A percentile compares a stretch with the other conserved stretches of the same genome.
Evolutionary conservation across 2,888 invertebrate species (phyloP).

Genomic region (Elgonia sp.): DNA sequence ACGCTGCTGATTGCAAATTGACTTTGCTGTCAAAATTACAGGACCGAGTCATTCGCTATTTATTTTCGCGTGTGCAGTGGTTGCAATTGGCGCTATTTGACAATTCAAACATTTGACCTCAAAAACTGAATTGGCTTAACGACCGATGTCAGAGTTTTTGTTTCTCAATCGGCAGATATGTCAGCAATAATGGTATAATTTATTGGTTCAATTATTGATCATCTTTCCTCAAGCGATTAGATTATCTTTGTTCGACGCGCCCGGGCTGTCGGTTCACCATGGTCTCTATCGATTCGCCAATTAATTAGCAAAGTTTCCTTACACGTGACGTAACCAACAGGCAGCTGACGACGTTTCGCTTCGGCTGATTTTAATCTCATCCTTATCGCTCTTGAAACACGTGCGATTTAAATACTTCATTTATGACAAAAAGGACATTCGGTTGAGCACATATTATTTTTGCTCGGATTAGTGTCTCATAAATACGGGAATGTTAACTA

Average conservation of each 20-base stretch:
- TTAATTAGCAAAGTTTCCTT: constrained; percentile 76
- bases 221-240: constrained; percentile 71
- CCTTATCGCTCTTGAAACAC: constrained; percentile 56
- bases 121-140: neutral
- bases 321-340: constrained; percentile 74
- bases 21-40: constrained; percentile 82
- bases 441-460: constrained; percentile 12
- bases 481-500: too few relatives aligned
- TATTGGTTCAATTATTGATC: constrained; percentile 72
- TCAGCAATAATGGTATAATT: constrained; percentile 63
- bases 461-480: neutral
- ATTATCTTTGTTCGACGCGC: constrained; percentile 74
- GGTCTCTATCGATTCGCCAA: constrained; percentile 75
- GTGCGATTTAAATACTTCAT: constrained; percentile 62
- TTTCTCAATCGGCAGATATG: neutral
- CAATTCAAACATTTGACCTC: constrained; percentile 43
- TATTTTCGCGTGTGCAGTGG: constrained; percentile 31
- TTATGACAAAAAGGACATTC: constrained; percentile 27
- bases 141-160: neutral
- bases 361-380: constrained; percentile 71
- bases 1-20: constrained; percentile 84
- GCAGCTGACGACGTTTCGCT: constrained; percentile 73
- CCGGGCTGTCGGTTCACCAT: constrained; percentile 71
- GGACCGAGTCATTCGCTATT: constrained; percentile 61
- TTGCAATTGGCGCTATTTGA: neutral